Conservation (phyloP, 2,888 invertebrate genomes). For the Apocheima hispidaria region DNA sequence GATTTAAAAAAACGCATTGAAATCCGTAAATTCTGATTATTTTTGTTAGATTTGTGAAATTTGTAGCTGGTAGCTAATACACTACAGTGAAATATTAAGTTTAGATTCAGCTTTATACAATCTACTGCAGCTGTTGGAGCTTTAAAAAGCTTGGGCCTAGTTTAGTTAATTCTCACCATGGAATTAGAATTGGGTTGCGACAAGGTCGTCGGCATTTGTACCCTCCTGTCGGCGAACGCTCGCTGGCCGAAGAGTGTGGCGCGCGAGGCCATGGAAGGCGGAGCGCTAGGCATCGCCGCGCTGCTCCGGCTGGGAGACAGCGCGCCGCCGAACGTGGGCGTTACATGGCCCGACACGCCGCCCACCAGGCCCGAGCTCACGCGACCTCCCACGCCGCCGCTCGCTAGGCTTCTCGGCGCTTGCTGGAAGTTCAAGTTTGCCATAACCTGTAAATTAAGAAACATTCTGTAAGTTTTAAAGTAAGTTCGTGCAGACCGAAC, state of each 20-base stretch:
- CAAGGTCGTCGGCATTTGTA: conserved; percentile 87
- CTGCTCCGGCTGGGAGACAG: conserved; percentile 77
- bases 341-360: conserved; percentile 87
- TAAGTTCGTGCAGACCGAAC: too few species aligned
- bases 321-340: conserved; percentile 82
- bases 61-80: too few species aligned
- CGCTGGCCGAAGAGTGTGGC: conserved; percentile 92
- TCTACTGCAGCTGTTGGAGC: too few species aligned
- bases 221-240: conserved; percentile 92
- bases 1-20: too few species aligned
- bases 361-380: conserved; percentile 90
- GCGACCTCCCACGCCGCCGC: conserved; percentile 86
- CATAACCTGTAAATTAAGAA: conserved; percentile 89
- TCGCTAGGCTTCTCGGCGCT: conserved; percentile 95
- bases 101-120: too few species aligned
- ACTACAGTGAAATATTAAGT: too few species aligned
- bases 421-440: conserved; percentile 97
- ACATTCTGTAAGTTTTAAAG: background rate
- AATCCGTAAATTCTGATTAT: too few species aligned
- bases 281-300: conserved; percentile 80
- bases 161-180: conserved; percentile 70
- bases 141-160: too few species aligned
- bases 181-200: conserved; percentile 84
- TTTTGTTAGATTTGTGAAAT: too few species aligned
- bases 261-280: conserved; percentile 86